phyloP scores from a whole-genome alignment of 2,888 invertebrate genomes.

The Drosophila acutilabella region DNA sequence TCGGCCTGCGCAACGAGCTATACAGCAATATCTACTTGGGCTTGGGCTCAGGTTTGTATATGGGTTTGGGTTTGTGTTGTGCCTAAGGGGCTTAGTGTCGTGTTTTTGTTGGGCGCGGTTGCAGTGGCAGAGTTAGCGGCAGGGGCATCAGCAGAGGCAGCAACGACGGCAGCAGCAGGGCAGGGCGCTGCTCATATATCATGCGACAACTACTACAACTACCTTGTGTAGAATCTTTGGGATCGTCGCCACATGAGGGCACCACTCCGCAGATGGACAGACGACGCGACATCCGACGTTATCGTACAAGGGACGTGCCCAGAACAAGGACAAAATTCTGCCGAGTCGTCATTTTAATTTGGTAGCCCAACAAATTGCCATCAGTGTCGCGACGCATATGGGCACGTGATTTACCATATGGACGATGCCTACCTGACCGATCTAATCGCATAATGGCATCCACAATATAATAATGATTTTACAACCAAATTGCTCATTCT shows the following conservation, averaged over 20 bases:
- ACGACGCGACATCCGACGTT: slow-evolving; percentile 51
- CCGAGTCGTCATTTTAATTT: slow-evolving; percentile 63
- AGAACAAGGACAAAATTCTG: slow-evolving; percentile 59
- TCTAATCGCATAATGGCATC: slow-evolving; percentile 45
- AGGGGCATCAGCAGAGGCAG: slow-evolving; percentile 46
- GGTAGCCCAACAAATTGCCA: slow-evolving; percentile 78
- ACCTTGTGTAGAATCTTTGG: slow-evolving; percentile 56
- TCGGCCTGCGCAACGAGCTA: slow-evolving; percentile 43
- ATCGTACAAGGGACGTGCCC: slow-evolving; percentile 41
- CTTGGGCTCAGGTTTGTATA: slow-evolving; percentile 25
- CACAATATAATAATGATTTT: slow-evolving; percentile 15
- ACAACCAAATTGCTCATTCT: slow-evolving; percentile 2
- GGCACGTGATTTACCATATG: slow-evolving; percentile 56
- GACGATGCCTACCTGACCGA: slow-evolving; percentile 26
- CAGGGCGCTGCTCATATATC: slow-evolving; percentile 75
- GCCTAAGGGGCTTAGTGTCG: slow-evolving; percentile 48
- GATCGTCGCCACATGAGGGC: slow-evolving; percentile 54
- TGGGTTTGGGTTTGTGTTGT: not conserved
- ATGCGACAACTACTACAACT: slow-evolving; percentile 60
- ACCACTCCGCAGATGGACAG: slow-evolving; percentile 52
- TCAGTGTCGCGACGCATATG: slow-evolving; percentile 62
- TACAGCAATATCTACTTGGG: slow-evolving; percentile 36
- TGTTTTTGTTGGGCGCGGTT: slow-evolving; percentile 67
- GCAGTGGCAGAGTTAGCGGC: slow-evolving; percentile 48
- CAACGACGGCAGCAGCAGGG: slow-evolving; percentile 43